A percentile compares a stretch with the other conserved stretches of the same genome.
phyloP scores from a whole-genome alignment of 2,888 invertebrate species.

The Trachelus tabidus region DNA sequence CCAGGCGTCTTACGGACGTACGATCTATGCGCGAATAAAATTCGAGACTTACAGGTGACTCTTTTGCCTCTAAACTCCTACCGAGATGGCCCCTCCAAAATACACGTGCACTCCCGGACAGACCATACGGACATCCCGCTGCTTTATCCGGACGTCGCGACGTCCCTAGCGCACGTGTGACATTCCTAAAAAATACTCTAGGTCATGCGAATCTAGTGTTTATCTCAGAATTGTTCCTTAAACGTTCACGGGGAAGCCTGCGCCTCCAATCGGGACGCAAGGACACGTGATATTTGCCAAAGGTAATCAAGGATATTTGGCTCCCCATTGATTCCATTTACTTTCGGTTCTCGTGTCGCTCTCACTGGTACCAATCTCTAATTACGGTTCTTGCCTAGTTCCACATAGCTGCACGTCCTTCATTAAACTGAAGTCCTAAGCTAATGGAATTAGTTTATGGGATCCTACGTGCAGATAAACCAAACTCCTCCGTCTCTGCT shows the following conservation, averaged over 20 bases:
- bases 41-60: too few species aligned
- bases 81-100: too few species aligned
- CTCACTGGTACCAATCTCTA: conserved; percentile 21
- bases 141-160: not conserved
- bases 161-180: not conserved
- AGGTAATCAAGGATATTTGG: conserved; percentile 4
- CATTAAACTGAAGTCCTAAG: conserved; percentile 41
- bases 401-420: conserved; percentile 28
- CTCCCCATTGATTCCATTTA: conserved; percentile 3
- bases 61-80: too few species aligned
- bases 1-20: conserved; percentile 18
- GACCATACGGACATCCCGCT: not conserved
- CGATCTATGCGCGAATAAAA: not conserved
- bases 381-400: conserved; percentile 32
- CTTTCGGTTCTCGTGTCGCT: not conserved
- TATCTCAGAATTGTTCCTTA: not conserved
- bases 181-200: not conserved
- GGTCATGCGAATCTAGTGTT: not conserved
- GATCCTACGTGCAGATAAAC: conserved; percentile 36
- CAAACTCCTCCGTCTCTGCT: conserved; percentile 18
- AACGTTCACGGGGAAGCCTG: not conserved
- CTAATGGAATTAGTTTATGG: conserved; percentile 50
- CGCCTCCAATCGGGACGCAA: not conserved
- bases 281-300: not conserved
- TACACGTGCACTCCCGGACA: not conserved